Base-by-base conservation (phyloP, 2,113 vertebrate genomes). In the Notiomystis cincta region DNA sequence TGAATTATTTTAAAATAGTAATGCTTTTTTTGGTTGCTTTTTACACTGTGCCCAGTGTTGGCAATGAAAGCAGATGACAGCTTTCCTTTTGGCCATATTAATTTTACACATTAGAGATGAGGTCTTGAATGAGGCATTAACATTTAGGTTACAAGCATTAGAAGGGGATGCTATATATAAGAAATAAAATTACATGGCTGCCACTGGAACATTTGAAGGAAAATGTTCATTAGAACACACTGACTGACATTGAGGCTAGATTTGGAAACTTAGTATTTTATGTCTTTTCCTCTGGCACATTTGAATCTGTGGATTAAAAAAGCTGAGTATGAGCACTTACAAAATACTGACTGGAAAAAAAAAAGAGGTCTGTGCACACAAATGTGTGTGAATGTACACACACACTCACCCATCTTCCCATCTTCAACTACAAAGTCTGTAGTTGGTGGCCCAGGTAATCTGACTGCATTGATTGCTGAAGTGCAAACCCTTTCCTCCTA, bases 81-180 rank as follows among this genome's bases (percentile, higher is more conserved):
- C 19, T 90, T 91, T 89, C 35, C 79, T 88, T 95, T 89, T 90
- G 76, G 33, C 25, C 24, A 23, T 86, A 77, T 67, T 85, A 70
- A 82, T 96, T 94, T 94, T 90, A 50, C 44, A 37, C 27, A 3
- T 82, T 83, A 70, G 71, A 91, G 83, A 80, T 53, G 20, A 48
- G 21, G 48, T 82, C 82, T 40, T 89, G 90, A 77, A 88, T 73
- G 71, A 90, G 71, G 56, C 38, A 76, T 89, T 94, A 94, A 80
- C 40, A 35, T 86, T 72, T 88, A 73, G 33, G 58, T 86, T 94
- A 33, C 78, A 83, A 79, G 58, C 31, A 7, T 94, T 51, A 51
- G 56, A 87, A 90, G 51, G 58, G 45, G 9, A 56, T 87, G 37
- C 72, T 95, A 51, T 85, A 88, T 72, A 70, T 77, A 95, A 82